Conservation (phyloP, 2,113 vertebrate genomes). For the Anguilla japonica region DNA sequence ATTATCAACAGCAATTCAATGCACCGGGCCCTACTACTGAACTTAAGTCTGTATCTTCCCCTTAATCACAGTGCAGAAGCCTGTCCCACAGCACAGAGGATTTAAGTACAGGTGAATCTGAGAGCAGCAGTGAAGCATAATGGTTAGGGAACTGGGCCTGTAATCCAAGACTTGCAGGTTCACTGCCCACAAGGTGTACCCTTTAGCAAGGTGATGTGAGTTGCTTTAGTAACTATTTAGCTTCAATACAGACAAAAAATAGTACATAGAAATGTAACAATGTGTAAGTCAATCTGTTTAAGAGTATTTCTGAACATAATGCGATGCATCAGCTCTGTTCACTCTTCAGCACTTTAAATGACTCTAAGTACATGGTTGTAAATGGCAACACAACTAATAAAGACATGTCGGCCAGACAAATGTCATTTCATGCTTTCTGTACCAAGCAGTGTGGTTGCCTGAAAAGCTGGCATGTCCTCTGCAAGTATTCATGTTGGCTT, state of each 20-base stretch:
- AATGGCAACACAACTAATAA: neutral
- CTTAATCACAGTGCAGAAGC: neutral
- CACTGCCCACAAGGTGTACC: no score
- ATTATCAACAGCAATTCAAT: neutral
- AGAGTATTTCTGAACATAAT: neutral
- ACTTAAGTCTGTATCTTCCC: neutral
- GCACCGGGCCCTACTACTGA: neutral
- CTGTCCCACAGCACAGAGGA: neutral
- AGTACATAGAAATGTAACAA: no score
- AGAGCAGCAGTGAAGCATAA: no score
- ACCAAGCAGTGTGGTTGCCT: no score
- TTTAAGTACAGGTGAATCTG: neutral
- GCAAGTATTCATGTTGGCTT: neutral
- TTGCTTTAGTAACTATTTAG: no score
- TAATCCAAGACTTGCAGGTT: no score
- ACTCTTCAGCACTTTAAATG: neutral
- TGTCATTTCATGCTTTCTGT: no score
- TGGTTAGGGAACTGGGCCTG: no score
- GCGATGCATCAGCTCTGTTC: neutral
- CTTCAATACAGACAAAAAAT: no score
- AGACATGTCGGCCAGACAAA: neutral
- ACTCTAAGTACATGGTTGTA: neutral
- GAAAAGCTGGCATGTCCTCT: neutral
- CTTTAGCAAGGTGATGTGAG: no score
- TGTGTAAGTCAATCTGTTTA: neutral